Evolutionary conservation across 1,140 invertebrate genomes (phyloP), one percentile per base, ranked within the genome.

Genomic region (Plectrocnemia conspersa): DNA sequence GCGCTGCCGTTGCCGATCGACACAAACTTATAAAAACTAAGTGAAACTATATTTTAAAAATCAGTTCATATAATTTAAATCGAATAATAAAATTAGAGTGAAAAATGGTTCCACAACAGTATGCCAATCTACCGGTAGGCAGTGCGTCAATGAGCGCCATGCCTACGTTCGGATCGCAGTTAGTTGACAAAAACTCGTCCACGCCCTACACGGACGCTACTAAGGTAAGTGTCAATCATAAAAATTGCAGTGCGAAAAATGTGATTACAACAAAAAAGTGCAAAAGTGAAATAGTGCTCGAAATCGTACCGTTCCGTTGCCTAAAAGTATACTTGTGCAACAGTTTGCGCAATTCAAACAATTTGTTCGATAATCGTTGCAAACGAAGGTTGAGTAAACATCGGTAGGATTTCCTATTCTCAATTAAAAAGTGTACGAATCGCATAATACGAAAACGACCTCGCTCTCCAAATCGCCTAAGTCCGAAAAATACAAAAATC

Each of bases 181-280:
- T 88, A 54, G 85, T 96, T 65, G 85, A 90, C 74, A 86, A 91
- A 74, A 88, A 90, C 72, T 94, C 92, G 10, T 78, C 83, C 22
- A 97, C 93, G 36, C 93, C 93, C 13, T 97, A 97, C 75, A 91
- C 92, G 56, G 93, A 97, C 79, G 93, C 93, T 32, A 97, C 93
- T 58, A 90, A 94, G 84, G 89, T 93, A 81, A 82, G 80, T 73
- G 52, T 61, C 58, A 48, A n/a, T n/a, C n/a, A 56, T 64, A 50
- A 64, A 56, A 59, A 60, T 53, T 63, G 7, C 10, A 6, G 27
- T 32, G 27, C 7, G n/a, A n/a, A 9, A n/a, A 32, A n/a, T 32
- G 7, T 32, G 7, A 9, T 9, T 9, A 32, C 7, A 32, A 9
- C 7, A 32, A 9, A 32, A 32, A 9, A 32, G 27, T 32, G 27